Percentiles rank a stretch among this genome's conserved stretches.
Evolutionary conservation across 2,113 vertebrate species (phyloP).

Genomic region (Haemorhous mexicanus): DNA sequence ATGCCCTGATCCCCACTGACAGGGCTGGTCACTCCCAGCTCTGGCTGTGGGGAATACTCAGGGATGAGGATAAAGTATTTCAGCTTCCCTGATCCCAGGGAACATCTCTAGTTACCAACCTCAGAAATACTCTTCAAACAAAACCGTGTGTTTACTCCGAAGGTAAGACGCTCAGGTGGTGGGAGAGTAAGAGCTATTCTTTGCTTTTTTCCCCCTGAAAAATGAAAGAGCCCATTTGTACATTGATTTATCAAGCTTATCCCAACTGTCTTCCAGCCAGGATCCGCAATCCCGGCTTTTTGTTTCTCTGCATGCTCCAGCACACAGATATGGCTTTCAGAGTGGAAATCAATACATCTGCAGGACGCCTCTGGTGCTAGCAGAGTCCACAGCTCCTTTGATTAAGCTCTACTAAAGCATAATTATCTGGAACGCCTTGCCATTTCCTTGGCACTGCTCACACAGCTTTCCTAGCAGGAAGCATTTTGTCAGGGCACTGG

Average conservation of each 20-base stretch:
- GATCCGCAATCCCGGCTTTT: background rate
- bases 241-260: conserved; percentile 18
- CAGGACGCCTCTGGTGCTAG: conserved; percentile 34
- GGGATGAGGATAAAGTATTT: background rate
- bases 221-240: background rate
- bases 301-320: background rate
- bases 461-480: background rate
- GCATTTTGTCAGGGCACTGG: background rate
- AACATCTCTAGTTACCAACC: background rate
- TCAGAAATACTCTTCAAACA: background rate
- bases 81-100: background rate
- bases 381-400: conserved; percentile 49
- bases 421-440: conserved; percentile 59
- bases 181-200: background rate
- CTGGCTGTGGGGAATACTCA: background rate
- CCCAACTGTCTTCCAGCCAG: background rate
- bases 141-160: background rate
- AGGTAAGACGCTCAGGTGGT: background rate
- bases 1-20: background rate
- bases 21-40: background rate
- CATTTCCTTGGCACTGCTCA: conserved; percentile 50
- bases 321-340: background rate
- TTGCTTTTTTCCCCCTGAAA: background rate
- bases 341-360: conserved; percentile 21
- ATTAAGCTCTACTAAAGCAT: conserved; percentile 59